Evolutionary conservation across 2,888 invertebrate species (phyloP).

Genomic region (Pseudococcus longispinus): DNA sequence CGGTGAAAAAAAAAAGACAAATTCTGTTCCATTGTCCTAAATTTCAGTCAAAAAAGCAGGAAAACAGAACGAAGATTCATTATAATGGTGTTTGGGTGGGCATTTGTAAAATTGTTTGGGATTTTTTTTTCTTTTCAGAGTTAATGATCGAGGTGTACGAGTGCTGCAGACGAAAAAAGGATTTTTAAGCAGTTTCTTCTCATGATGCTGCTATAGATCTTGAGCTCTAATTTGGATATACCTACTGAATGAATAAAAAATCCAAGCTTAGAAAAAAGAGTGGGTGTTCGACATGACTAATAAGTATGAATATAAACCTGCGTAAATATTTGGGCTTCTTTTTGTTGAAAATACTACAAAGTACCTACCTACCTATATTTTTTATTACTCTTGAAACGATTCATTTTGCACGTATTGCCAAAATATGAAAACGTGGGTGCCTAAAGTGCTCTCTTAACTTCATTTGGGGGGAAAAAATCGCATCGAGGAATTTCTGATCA

Average conservation of each 20-base stretch:
- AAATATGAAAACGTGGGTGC: no score
- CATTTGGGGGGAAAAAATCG: neutral
- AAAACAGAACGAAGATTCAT: neutral
- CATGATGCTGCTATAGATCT: neutral
- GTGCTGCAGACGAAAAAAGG: neutral
- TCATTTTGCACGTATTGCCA: no score
- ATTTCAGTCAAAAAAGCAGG: neutral
- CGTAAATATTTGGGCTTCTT: neutral
- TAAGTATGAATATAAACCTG: neutral
- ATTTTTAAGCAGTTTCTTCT: neutral
- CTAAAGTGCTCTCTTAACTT: no score
- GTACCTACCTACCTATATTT: neutral
- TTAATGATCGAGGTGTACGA: neutral
- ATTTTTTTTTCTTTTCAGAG: neutral
- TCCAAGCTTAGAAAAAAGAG: neutral
- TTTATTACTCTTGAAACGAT: no score
- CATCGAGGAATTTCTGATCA: neutral
- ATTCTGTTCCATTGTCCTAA: neutral
- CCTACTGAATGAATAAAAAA: neutral
- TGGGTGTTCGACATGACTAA: neutral
- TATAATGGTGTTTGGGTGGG: neutral
- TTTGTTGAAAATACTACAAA: neutral
- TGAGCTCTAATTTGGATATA: neutral
- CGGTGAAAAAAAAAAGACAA: neutral
- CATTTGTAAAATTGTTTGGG: neutral